These are phyloP conservation scores for Eustalomyia histrio DNA, from an alignment of 2,888 invertebrate species.

Conservation along the genomic window DNA sequence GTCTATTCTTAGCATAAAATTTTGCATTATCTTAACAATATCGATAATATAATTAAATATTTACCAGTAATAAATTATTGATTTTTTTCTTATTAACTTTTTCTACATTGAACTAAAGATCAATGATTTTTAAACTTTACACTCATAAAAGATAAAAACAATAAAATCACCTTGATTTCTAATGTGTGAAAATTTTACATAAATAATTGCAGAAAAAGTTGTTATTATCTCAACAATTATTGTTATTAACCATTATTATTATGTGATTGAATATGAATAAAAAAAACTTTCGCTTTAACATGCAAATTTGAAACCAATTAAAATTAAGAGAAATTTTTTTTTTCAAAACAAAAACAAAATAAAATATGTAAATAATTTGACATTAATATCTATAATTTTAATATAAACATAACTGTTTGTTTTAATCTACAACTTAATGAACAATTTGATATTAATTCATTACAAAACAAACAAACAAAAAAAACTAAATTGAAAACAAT, in stretches of 20 bases:
- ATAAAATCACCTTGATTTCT: slow-evolving; percentile 11
- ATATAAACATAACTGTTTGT: not conserved
- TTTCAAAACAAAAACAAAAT: not conserved
- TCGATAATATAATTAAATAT: no score
- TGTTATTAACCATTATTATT: not conserved
- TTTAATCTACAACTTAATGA: slow-evolving; percentile 10
- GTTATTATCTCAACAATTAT: not conserved
- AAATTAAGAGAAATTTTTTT: not conserved
- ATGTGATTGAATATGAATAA: not conserved
- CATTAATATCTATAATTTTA: not conserved
- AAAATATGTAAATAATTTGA: not conserved
- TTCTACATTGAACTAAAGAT: not conserved
- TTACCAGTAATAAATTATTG: no score
- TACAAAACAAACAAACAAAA: not conserved
- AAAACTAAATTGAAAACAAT: not conserved
- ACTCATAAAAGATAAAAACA: slow-evolving; percentile 5
- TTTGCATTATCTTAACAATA: no score
- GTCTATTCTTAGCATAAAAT: no score
- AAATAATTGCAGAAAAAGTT: slow-evolving; percentile 2
- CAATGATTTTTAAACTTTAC: slow-evolving; percentile 19
- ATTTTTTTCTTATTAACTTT: not conserved
- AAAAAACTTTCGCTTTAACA: not conserved
- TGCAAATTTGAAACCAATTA: not conserved
- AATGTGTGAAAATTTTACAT: not conserved
- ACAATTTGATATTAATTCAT: slow-evolving; percentile 29